Evolutionary conservation across 2,113 vertebrate genomes (phyloP).

Genomic region (Forbesichthys papilliferus): DNA sequence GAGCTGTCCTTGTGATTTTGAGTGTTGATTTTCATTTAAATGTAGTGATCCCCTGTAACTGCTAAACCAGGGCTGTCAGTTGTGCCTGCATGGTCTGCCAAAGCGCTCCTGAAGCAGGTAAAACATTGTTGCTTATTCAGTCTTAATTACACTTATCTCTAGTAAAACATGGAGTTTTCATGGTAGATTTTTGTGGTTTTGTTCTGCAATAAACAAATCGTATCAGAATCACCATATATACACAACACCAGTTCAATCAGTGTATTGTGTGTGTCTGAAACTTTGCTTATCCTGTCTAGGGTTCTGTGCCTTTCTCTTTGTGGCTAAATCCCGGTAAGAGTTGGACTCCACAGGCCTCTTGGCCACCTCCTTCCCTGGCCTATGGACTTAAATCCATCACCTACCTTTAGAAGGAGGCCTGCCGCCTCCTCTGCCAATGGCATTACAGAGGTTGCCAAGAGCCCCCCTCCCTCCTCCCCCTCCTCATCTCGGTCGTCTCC

Average conservation of each 20-base stretch:
- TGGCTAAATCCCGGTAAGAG: constrained; percentile 5
- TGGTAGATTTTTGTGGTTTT: background rate
- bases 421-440: constrained; percentile 45
- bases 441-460: constrained; percentile 55
- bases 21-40: background rate
- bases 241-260: background rate
- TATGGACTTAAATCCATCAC: constrained; percentile 57
- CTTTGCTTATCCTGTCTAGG: constrained; percentile 31
- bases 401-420: constrained; percentile 63
- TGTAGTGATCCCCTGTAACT: constrained; percentile 51
- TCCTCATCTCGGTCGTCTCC: constrained; percentile 67
- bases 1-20: too few relatives aligned
- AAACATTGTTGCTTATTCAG: background rate
- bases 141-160: background rate
- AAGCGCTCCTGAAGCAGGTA: too few relatives aligned
- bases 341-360: constrained; percentile 29
- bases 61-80: constrained; percentile 19
- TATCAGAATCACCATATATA: too few relatives aligned
- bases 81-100: background rate
- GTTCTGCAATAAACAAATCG: too few relatives aligned
- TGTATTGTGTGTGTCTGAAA: background rate
- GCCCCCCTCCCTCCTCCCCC: constrained; percentile 59
- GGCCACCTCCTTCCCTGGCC: constrained; percentile 49
- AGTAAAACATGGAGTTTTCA: too few relatives aligned
- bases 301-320: constrained; percentile 2